phyloP scores from a whole-genome alignment of 1,140 invertebrate species.

The Caenorhabditis remanei region DNA sequence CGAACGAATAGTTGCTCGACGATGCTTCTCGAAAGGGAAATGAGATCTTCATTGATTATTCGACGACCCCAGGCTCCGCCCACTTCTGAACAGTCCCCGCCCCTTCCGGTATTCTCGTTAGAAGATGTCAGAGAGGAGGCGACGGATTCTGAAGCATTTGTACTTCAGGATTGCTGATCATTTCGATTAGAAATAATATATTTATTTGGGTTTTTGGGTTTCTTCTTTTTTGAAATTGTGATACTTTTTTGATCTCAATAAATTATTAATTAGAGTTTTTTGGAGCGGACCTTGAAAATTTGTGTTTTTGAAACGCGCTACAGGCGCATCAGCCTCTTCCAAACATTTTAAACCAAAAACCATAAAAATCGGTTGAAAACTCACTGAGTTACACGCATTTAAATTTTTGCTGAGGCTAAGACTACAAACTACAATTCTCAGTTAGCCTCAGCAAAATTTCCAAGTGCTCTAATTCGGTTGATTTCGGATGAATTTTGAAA shows the following conservation, averaged over 20 bases:
- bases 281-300: no score
- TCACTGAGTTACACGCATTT: not conserved
- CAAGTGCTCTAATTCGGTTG: not conserved
- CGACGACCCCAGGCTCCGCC: not conserved
- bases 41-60: slow-evolving; percentile 25
- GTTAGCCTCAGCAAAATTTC: not conserved
- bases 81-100: not conserved
- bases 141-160: slow-evolving; percentile 32
- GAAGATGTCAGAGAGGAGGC: slow-evolving; percentile 32
- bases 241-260: no score
- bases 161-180: not conserved
- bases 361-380: not conserved
- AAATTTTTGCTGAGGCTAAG: not conserved
- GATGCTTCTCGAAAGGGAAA: slow-evolving; percentile 22
- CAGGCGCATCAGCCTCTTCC: no score
- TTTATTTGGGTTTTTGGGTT: no score
- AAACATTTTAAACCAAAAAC: not conserved
- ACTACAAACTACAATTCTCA: not conserved
- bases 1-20: slow-evolving; percentile 43
- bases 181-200: no score
- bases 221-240: no score
- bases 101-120: not conserved
- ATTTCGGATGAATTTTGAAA: not conserved
- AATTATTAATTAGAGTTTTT: no score
- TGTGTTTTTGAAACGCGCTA: no score